Evolutionary conservation across 2,888 invertebrate species (phyloP).

Genomic region (Calameuta idolon): DNA sequence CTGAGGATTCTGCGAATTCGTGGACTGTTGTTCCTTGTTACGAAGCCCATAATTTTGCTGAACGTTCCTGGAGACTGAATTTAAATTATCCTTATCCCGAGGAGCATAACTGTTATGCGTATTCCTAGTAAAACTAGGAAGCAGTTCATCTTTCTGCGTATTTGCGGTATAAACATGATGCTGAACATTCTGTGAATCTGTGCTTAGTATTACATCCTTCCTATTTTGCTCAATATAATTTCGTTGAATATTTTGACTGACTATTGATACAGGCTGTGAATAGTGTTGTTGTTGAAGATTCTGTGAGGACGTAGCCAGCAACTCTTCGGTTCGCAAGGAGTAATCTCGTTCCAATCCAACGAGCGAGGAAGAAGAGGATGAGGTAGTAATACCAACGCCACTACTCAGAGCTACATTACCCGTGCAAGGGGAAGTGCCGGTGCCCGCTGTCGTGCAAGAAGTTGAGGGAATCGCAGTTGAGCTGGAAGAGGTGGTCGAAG

Average conservation of each 20-base stretch:
- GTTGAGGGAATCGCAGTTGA: not conserved
- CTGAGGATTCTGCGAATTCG: not conserved
- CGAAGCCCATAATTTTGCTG: constrained; percentile 1
- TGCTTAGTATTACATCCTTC: not conserved
- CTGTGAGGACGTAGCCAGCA: not conserved
- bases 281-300: constrained; percentile 3
- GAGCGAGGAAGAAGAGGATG: not conserved
- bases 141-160: not conserved
- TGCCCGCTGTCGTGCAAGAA: not conserved
- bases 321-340: not conserved
- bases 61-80: not conserved
- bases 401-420: too few relatives aligned
- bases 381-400: not conserved
- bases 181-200: constrained; percentile 1
- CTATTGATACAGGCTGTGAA: not conserved
- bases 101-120: constrained; percentile 5
- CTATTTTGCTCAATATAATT: constrained; percentile 1
- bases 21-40: constrained; percentile 1
- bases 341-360: not conserved
- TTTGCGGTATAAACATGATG: not conserved
- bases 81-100: not conserved
- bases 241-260: not conserved
- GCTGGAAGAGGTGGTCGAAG: not conserved
- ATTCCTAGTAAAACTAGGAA: not conserved
- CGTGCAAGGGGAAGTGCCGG: not conserved